phyloP scores from a whole-genome alignment of 1,140 invertebrate genomes.

The Venustaconcha ellipsiformis region DNA sequence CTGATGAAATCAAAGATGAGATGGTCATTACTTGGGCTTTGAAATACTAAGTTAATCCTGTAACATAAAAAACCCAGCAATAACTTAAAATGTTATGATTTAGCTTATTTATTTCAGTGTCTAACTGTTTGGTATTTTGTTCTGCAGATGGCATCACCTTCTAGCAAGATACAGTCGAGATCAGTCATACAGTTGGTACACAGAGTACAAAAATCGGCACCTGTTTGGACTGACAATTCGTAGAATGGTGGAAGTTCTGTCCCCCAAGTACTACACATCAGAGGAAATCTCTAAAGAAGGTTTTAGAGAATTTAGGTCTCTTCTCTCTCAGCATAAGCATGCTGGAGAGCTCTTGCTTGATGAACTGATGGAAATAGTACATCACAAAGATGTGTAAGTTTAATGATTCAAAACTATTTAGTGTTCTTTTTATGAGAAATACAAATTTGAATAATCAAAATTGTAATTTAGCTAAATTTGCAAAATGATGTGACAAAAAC shows the following conservation, averaged over 20 bases:
- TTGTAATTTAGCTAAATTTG: background rate
- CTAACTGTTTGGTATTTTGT: background rate
- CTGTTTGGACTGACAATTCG: conserved; percentile 3
- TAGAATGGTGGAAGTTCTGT: conserved; percentile 1
- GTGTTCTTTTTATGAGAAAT: background rate
- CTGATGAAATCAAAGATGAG: too few species aligned
- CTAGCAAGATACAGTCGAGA: conserved; percentile 7
- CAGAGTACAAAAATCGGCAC: conserved; percentile 11
- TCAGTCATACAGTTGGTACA: conserved; percentile 13
- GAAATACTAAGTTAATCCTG: too few species aligned
- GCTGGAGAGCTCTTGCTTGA: conserved; percentile 19
- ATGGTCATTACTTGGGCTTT: too few species aligned
- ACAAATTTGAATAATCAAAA: background rate
- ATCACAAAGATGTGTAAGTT: conserved; percentile 11
- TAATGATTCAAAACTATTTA: too few species aligned
- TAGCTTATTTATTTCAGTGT: too few species aligned
- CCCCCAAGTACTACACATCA: conserved; percentile 16
- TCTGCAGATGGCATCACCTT: conserved; percentile 13
- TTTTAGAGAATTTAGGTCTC: conserved; percentile 5
- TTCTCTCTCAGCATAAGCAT: conserved; percentile 1
- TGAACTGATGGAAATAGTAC: conserved; percentile 20
- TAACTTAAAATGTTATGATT: too few species aligned
- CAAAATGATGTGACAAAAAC: too few species aligned
- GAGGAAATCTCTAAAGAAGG: conserved; percentile 28
- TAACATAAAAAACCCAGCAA: too few species aligned